Evolutionary conservation across 2,797 vertebrate species (phyloP), one percentile per base, ranked within the genome.

Genomic region (Typhlichthys eigenmanni): DNA sequence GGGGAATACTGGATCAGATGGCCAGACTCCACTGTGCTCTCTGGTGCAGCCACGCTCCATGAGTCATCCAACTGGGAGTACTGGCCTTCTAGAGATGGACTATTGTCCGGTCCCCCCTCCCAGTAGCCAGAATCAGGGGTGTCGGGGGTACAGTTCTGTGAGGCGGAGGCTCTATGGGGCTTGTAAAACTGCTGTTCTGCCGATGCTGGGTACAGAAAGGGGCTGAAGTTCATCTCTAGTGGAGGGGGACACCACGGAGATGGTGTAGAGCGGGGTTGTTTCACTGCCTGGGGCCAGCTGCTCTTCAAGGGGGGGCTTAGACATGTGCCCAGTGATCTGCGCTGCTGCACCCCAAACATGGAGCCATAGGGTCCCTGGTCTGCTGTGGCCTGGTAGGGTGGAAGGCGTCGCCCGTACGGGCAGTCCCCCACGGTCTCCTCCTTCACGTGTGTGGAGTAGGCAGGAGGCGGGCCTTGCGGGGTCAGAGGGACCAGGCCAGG

Each of bases 121-220:
- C 91, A 91, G 68, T 76, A 90, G 24, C 87, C 88, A 1, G 89
- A 91, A 55, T 90, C 91, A 0, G 84, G 85, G 3, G 89, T 90
- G 66, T 86, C 86, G 2, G 88, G 88, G n/a, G 76, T 88, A 43
- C 80, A 81, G 45, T 76, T 66, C 58, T 79, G 62, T 29, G 75
- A 79, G 50, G 32, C 48, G 47, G 73, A 55, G 47, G 50, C 47
- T 29, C 32, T 47, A 19, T 46, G n/a, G 13, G 55, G 46, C 43
- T 47, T 47, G 51, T 65, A 77, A 12, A 68, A 53, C 46, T 81
- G 81, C 62, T 84, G 84, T 62, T 87, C 87, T n/a, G 66, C 50
- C 45, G 74, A 55, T 17, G 67, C 68, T 0, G 82, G 73, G 24
- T 82, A 82, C 67, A 79, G 62, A 59, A 71, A 71, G 49, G 65